Evolutionary conservation across 1,140 invertebrate species (phyloP).

Genomic region (Drosophila jambulina): DNA sequence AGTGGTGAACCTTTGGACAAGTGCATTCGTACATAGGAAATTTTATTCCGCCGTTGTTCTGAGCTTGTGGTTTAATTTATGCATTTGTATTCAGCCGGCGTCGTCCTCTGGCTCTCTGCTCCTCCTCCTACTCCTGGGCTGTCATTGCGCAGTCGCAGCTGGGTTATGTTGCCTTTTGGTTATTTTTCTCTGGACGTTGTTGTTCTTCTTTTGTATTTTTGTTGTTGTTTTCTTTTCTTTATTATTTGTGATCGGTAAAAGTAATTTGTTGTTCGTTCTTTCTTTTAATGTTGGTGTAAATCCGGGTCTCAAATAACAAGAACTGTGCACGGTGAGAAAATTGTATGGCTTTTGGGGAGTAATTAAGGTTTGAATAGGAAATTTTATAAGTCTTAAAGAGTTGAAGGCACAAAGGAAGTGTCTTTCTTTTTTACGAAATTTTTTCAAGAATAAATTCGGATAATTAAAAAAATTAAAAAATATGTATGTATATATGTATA

Average conservation of each 20-base stretch:
- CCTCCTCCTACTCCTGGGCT: conserved; percentile 24
- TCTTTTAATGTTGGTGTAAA: conserved; percentile 74
- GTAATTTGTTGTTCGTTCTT: conserved; percentile 76
- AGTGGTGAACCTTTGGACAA: conserved; percentile 73
- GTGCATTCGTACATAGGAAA: conserved; percentile 80
- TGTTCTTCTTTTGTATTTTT: conserved; percentile 23
- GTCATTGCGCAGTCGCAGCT: conserved; percentile 51
- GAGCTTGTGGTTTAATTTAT: conserved; percentile 68
- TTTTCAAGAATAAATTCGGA: too few species aligned
- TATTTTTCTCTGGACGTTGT: conserved; percentile 18
- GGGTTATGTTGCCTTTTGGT: conserved; percentile 26
- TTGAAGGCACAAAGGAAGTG: too few species aligned
- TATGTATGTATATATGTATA: too few species aligned
- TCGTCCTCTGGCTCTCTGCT: conserved; percentile 40
- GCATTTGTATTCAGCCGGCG: conserved; percentile 74
- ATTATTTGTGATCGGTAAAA: conserved; percentile 73
- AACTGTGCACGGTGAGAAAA: conserved; percentile 55
- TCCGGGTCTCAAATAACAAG: conserved; percentile 80
- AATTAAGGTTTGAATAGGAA: too few species aligned
- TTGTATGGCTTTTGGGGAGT: neutral
- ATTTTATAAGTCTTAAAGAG: too few species aligned
- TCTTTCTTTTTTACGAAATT: too few species aligned
- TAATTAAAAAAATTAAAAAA: too few species aligned
- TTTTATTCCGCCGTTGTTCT: conserved; percentile 50
- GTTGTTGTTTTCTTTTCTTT: conserved; percentile 3